Evolutionary conservation across 92 coral and sea anemone genomes (phyloP).

Genomic region (Zoanthus gigantus): DNA sequence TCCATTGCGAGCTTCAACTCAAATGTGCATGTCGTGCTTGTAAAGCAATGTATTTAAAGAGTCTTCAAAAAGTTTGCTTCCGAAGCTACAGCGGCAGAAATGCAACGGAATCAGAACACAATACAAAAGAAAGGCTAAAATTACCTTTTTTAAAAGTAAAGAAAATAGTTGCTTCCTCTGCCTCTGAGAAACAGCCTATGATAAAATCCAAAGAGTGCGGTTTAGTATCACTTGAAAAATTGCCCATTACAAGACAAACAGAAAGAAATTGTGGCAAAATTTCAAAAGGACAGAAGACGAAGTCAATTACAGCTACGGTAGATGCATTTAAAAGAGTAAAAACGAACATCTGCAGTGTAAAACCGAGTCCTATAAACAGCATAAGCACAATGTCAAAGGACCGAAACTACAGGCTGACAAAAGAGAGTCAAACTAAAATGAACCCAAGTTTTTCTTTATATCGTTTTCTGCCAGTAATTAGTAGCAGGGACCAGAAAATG

Average conservation of each 20-base stretch:
- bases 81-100: background rate
- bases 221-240: background rate
- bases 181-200: background rate
- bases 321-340: slow-evolving; percentile 10
- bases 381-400: background rate
- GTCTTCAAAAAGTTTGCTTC: background rate
- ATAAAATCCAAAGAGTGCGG: background rate
- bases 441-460: background rate
- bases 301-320: slow-evolving; percentile 16
- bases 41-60: background rate
- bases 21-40: background rate
- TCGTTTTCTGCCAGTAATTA: background rate
- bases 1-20: background rate
- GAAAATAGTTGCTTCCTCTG: background rate
- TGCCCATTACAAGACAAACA: background rate
- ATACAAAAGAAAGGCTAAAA: background rate
- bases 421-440: background rate
- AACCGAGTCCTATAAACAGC: background rate
- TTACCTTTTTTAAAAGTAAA: slow-evolving; percentile 16
- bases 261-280: background rate
- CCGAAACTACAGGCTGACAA: background rate
- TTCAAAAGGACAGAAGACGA: background rate
- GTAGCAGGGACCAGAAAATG: background rate
- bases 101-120: background rate
- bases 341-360: background rate